Evolutionary conservation across 2,888 invertebrate species (phyloP), one percentile per base, ranked within the genome.

Genomic region (Julus scanicus): DNA sequence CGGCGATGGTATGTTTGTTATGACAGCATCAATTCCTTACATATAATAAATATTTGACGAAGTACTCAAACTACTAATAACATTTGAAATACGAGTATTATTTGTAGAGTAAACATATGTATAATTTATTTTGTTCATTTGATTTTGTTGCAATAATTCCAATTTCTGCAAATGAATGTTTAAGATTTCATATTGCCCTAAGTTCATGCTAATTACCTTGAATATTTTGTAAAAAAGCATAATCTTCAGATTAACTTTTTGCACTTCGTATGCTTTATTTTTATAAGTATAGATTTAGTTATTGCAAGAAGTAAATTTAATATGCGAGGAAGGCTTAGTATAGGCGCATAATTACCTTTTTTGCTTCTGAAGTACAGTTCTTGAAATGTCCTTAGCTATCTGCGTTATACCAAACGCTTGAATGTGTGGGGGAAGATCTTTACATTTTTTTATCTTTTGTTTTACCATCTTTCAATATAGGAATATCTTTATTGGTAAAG

Each of bases 391-490:
- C 29, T 71, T 15, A 53, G 53, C 20, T 71, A 71, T 71, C 29
- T 71, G 11, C 17, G 8, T 71, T n/a, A n/a, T 71, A 29, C 71
- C 29, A 29, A 29, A 71, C 20, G 71, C 20, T 3, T 71, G 71
- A 71, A 71, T 71, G 71, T 20, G 71, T 20, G 71, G 71, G 53
- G 71, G 71, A 29, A 44, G 44, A 44, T 1, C 71, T 71, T 29
- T 29, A 71, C 53, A 71, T 53, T 71, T 71, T 63, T 71, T 71
- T 71, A 71, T 71, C 71, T 71, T 71, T 71, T 71, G 71, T 71
- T 17, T 71, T 71, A 71, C 71, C 71, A 71, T 71, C 71, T 29
- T 71, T 71, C 71, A 71, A 71, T 71, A 71, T 71, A 71, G 20
- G 71, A 71, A 71, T 71, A n/a, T 71, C 71, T 71, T 71, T 71